These are phyloP conservation scores for Lumbricus terrestris DNA, from an alignment of 2,888 invertebrate species.

Conservation along the genomic window DNA sequence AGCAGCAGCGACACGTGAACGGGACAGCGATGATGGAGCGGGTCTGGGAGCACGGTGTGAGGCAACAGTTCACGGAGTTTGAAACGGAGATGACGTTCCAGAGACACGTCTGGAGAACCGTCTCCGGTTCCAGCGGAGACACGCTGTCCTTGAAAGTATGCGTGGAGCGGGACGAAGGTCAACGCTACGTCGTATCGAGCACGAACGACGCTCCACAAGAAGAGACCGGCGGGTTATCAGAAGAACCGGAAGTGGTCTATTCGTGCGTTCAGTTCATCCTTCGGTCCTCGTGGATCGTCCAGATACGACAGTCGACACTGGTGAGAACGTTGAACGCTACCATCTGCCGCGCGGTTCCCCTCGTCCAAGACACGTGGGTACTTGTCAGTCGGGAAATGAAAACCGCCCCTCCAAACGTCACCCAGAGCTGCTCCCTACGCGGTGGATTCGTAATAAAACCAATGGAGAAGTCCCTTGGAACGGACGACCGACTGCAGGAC, in stretches of 20 bases:
- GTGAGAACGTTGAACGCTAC: not conserved
- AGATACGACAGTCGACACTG: constrained; percentile 26
- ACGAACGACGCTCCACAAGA: constrained; percentile 26
- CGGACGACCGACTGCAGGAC: not conserved
- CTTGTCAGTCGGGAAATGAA: constrained; percentile 27
- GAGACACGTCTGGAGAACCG: constrained; percentile 7
- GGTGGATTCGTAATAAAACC: constrained; percentile 31
- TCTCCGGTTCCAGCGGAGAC: constrained; percentile 17
- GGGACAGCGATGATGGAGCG: not conserved
- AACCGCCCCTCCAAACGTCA: not conserved
- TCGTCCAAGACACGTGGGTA: constrained; percentile 33
- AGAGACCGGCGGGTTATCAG: not conserved
- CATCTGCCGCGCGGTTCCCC: constrained; percentile 24
- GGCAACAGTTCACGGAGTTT: constrained; percentile 26
- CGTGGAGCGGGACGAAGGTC: constrained; percentile 19
- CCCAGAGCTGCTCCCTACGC: constrained; percentile 27
- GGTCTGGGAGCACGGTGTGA: constrained; percentile 30
- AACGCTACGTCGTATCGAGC: constrained; percentile 32
- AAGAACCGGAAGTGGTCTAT: constrained; percentile 14
- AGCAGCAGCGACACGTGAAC: not conserved
- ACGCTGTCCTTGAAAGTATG: constrained; percentile 27
- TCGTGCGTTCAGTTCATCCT: constrained; percentile 36
- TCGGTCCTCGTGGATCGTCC: constrained; percentile 30
- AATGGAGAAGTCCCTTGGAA: not conserved
- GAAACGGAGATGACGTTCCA: constrained; percentile 19